phyloP scores from a whole-genome alignment of 2,888 invertebrate species.

The Protonemura montana region DNA sequence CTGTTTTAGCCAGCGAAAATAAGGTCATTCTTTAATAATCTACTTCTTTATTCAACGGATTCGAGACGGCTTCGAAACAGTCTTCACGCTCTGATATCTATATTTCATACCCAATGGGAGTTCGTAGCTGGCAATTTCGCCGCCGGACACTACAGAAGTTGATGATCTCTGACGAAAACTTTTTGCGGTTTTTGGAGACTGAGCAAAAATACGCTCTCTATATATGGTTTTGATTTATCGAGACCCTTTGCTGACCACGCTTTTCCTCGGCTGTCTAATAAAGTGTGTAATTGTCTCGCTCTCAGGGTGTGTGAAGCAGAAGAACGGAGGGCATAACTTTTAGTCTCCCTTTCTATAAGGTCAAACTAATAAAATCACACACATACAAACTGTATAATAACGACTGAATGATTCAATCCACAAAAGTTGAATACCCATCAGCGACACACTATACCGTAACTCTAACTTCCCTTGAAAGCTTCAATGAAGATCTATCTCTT shows the following conservation, averaged over 20 bases:
- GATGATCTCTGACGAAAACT: slow-evolving; percentile 23
- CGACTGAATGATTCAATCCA: slow-evolving; percentile 17
- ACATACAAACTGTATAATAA: slow-evolving; percentile 23
- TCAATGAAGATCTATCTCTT: slow-evolving; percentile 23
- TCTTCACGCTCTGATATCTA: slow-evolving; percentile 10
- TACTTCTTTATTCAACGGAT: neutral
- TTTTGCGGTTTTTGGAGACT: neutral
- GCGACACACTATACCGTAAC: neutral
- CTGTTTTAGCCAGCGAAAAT: neutral
- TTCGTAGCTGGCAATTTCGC: neutral
- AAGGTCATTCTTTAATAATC: slow-evolving; percentile 7
- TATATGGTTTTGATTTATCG: slow-evolving; percentile 30
- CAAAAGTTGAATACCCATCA: neutral
- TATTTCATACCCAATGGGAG: slow-evolving; percentile 20
- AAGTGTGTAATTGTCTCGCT: slow-evolving; percentile 35
- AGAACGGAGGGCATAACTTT: slow-evolving; percentile 1
- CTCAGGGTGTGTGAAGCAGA: neutral
- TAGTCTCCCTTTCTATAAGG: neutral
- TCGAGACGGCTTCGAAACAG: neutral
- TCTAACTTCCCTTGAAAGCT: slow-evolving; percentile 21
- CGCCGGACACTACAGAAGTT: slow-evolving; percentile 9
- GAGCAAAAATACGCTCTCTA: neutral
- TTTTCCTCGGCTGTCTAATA: slow-evolving; percentile 32
- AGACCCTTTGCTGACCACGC: slow-evolving; percentile 29
- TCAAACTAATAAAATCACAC: slow-evolving; percentile 24